These are phyloP conservation scores for Seriola aureovittata DNA, from an alignment of 2,113 vertebrate species.

Conservation along the genomic window DNA sequence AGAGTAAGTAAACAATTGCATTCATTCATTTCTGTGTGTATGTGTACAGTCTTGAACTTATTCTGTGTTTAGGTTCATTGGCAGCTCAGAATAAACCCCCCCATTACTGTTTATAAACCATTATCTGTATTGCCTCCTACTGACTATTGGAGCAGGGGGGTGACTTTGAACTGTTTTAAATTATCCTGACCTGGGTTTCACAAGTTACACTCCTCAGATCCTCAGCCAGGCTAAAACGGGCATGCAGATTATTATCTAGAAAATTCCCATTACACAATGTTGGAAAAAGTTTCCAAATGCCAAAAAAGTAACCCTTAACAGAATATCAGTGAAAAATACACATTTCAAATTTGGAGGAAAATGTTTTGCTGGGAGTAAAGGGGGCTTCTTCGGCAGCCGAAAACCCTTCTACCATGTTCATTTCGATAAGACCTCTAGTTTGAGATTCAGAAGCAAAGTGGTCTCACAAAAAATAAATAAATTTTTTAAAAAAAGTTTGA, in stretches of 20 bases:
- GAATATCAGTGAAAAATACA: not conserved
- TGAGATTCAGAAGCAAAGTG: not conserved
- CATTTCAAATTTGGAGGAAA: conserved; percentile 5
- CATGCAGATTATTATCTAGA: conserved; percentile 48
- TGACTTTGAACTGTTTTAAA: conserved; percentile 53
- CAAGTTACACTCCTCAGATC: conserved; percentile 56
- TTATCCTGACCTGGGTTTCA: conserved; percentile 55
- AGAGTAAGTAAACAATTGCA: conserved; percentile 41
- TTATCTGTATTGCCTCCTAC: conserved; percentile 50
- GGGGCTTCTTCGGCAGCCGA: not conserved
- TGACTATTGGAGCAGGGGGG: conserved; percentile 22
- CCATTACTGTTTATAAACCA: conserved; percentile 60
- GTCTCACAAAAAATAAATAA: not conserved
- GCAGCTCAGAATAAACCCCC: conserved; percentile 34
- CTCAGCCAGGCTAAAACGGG: conserved; percentile 43
- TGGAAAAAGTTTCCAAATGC: conserved; percentile 14
- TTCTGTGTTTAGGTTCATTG: conserved; percentile 60
- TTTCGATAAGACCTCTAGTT: not conserved
- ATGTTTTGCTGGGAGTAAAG: not conserved
- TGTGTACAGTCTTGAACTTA: conserved; percentile 31
- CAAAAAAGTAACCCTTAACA: conserved; percentile 22
- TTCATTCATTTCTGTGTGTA: conserved; percentile 29
- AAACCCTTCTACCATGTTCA: not conserved
- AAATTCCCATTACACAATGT: conserved; percentile 4
- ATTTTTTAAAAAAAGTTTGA: not conserved